Base-by-base conservation (phyloP, 2,888 invertebrate species). In the Metellina segmentata region DNA sequence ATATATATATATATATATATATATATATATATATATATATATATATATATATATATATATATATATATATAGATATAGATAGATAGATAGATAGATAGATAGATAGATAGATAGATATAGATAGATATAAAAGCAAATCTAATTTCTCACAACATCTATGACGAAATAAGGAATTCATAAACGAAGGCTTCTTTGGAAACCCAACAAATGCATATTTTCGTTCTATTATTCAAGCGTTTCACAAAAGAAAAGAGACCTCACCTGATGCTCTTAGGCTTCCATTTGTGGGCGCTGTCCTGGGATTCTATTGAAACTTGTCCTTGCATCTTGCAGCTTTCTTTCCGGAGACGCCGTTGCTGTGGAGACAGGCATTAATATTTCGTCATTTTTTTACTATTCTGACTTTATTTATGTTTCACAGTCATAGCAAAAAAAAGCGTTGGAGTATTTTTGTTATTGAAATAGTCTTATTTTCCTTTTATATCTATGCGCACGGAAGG, bases 251-350 rank as follows among this genome's bases (percentile, higher is more conserved):
- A 61, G 4, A 71, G 11, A 48, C 9, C 81, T 19, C 75, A 92
- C 91, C 81, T 89, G 20, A 92, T 75, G 72, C 82, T 74, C 49
- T 89, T 92, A 6, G 86, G 81, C 69, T 86, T 91, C 71, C 71
- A 85, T 74, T 90, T 90, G 1, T 87, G 81, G 19, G 71, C 53
- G 20, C 82, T 77, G 82, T 93, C 91, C 78, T 88, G 85, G 1
- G 89, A 86, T 49, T 93, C 93, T n/a, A 91, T 78, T 16, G 93
- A 93, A 34, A 89, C 70, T 79, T 91, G 93, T 2, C 88, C 85
- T 75, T 91, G 91, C 82, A 93, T 88, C 70, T 93, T 93, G 78
- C 7, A 61, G 49, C 82, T 75, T 74, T 89, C 89, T 34, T 91
- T 86, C 20, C 86, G 85, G 20, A 74, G 79, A 5, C 91, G 89